Percentiles rank a stretch among this genome's conserved stretches.
phyloP scores from a whole-genome alignment of 1,140 invertebrate genomes.

The Drosophila arawakana region DNA sequence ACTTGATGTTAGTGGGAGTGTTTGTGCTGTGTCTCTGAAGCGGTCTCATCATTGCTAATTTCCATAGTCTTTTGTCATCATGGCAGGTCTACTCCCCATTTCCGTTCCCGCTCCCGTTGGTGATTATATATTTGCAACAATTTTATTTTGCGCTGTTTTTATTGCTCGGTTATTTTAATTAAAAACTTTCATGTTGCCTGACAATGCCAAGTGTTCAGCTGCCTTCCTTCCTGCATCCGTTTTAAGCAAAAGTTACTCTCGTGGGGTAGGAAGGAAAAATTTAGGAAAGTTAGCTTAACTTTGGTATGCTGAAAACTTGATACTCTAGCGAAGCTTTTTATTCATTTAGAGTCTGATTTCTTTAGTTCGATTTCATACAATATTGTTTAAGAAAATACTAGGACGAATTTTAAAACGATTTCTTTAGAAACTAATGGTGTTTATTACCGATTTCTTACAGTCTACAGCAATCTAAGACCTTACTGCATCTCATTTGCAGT shows the following conservation, averaged over 20 bases:
- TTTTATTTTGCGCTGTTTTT: conserved; percentile 68
- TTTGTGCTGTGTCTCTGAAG: conserved; percentile 11
- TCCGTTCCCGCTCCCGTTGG: no score
- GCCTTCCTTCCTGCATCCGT: neutral
- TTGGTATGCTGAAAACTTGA: neutral
- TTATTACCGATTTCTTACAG: no score
- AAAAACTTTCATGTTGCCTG: conserved; percentile 75
- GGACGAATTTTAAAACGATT: no score
- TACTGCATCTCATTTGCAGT: no score
- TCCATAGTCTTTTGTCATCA: conserved; percentile 15
- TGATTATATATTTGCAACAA: conserved; percentile 34
- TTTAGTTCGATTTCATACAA: no score
- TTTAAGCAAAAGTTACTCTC: neutral
- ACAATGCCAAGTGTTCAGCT: conserved; percentile 65
- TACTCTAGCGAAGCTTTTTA: neutral
- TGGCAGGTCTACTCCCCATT: neutral
- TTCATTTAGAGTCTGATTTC: neutral
- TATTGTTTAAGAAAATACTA: no score
- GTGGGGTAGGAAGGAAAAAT: neutral
- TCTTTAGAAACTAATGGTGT: no score
- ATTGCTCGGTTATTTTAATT: conserved; percentile 82
- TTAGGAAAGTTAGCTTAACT: neutral
- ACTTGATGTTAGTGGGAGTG: conserved; percentile 36
- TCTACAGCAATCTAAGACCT: no score
- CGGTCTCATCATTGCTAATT: conserved; percentile 66